Base-by-base conservation (phyloP, 64 coral and sea anemone species). In the Montipora foliosa region DNA sequence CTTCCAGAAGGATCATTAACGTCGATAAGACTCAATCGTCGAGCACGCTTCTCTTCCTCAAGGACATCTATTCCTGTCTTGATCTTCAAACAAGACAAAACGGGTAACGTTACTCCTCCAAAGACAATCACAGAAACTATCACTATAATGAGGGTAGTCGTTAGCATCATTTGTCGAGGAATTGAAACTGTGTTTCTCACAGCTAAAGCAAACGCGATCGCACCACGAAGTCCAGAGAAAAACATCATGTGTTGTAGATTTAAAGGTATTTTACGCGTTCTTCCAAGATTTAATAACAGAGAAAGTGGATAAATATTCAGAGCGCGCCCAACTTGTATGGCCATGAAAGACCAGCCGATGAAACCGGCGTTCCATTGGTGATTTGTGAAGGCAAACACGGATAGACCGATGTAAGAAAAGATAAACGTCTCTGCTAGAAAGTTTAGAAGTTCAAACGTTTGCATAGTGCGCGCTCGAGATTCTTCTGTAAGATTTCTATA, bases 191-290 rank as follows among this genome's bases (percentile, higher is more conserved):
- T 96, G 74, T 99, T 99, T 25, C 98, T 69, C 6, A 96, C 98
- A 45, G 98, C 98, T 61, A 99, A 83, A 62, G 98, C 98, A 50
- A 99, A 99, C 44, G 98, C 98, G 72, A 99, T 99, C 1, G 98
- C 98, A 25, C 98, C 98, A 44, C 98, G 92, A 3, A 99, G 76
- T 44, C 98, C 98, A 2, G 98, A 99, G 66, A 99, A 99, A 29
- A 96, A 94, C 77, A 99, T 94, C 98, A 99, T 99, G 10, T 99
- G 95, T 55, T 99, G 98, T 61, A 96, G 91, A 24, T 99, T 99
- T 15, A 77, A 15, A 5, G 92, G 89, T 24, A 99, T 99, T 68
- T 90, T 99, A 5, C 98, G 94, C 16, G 97, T 96, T 84, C 97
- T 83, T 6, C 97, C 97, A 0, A 96, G 59, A 61, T 98, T 98